Percentiles rank a stretch among this genome's conserved stretches.
Evolutionary conservation across 2,797 vertebrate species (phyloP).

Genomic region (Sebastes glaucus): DNA sequence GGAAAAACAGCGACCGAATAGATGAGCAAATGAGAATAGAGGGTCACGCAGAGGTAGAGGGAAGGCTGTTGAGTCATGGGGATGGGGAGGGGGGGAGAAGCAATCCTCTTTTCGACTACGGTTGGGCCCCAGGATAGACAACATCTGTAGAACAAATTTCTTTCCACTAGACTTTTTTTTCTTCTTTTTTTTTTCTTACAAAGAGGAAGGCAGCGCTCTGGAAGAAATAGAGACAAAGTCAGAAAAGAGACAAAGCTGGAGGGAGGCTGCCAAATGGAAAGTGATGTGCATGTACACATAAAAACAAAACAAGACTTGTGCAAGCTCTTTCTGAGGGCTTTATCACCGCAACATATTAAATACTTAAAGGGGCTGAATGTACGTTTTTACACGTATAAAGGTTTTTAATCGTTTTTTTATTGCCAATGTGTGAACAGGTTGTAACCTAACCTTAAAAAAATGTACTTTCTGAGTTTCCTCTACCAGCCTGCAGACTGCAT

Average conservation of each 20-base stretch:
- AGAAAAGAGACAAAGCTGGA: background rate
- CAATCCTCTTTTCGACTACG: conserved; percentile 3
- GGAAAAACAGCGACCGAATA: background rate
- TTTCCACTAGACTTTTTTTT: conserved; percentile 44
- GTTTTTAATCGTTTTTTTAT: too few relatives aligned
- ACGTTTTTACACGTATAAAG: too few relatives aligned
- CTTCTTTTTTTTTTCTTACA: background rate
- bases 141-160: conserved; percentile 75
- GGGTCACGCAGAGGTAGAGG: conserved; percentile 61
- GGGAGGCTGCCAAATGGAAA: background rate
- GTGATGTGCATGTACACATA: background rate
- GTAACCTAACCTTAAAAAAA: too few relatives aligned
- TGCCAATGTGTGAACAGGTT: too few relatives aligned
- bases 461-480: too few relatives aligned
- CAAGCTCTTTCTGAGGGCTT: background rate
- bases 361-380: too few relatives aligned
- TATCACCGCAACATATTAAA: background rate
- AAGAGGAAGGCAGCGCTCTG: background rate
- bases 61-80: conserved; percentile 32
- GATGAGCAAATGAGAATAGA: conserved; percentile 6
- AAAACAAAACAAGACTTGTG: background rate
- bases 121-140: conserved; percentile 40
- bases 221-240: background rate
- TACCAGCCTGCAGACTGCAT: too few relatives aligned
- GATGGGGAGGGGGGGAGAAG: background rate